phyloP scores from a whole-genome alignment of 2,888 invertebrate genomes.

The Pseudanteris insignis region DNA sequence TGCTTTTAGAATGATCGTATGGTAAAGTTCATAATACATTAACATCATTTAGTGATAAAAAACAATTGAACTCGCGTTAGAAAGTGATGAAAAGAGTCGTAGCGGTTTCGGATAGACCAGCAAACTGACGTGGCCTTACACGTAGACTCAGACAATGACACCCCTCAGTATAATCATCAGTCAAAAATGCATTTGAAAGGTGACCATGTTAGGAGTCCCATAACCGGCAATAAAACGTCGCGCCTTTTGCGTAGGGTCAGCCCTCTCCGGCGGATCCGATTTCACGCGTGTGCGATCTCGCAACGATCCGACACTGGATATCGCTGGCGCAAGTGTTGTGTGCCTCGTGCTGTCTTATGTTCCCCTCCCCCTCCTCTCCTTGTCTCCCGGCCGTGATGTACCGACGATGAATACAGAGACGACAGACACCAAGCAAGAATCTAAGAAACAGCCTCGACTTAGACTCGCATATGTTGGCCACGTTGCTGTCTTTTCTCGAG shows the following conservation, averaged over 20 bases:
- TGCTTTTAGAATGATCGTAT: too few relatives aligned
- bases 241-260: slow-evolving; percentile 25
- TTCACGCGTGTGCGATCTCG: slow-evolving; percentile 45
- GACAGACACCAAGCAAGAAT: slow-evolving; percentile 48
- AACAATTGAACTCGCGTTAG: too few relatives aligned
- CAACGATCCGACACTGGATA: slow-evolving; percentile 38
- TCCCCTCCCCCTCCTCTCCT: slow-evolving; percentile 5
- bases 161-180: slow-evolving; percentile 15
- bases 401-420: slow-evolving; percentile 37
- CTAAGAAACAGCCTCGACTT: slow-evolving; percentile 53
- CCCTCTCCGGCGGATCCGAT: slow-evolving; percentile 38
- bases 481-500: slow-evolving; percentile 60
- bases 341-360: neutral
- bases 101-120: neutral
- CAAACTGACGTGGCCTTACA: too few relatives aligned
- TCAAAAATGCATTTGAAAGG: slow-evolving; percentile 29
- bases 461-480: slow-evolving; percentile 60
- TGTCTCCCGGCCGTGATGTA: slow-evolving; percentile 16
- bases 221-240: slow-evolving; percentile 28
- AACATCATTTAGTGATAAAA: too few relatives aligned
- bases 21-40: too few relatives aligned
- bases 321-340: slow-evolving; percentile 25
- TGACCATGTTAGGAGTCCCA: slow-evolving; percentile 26
- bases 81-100: neutral
- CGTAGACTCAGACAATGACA: slow-evolving; percentile 14